These are phyloP conservation scores for Aythya baeri DNA, from an alignment of 2,113 vertebrate species.

Conservation along the genomic window DNA sequence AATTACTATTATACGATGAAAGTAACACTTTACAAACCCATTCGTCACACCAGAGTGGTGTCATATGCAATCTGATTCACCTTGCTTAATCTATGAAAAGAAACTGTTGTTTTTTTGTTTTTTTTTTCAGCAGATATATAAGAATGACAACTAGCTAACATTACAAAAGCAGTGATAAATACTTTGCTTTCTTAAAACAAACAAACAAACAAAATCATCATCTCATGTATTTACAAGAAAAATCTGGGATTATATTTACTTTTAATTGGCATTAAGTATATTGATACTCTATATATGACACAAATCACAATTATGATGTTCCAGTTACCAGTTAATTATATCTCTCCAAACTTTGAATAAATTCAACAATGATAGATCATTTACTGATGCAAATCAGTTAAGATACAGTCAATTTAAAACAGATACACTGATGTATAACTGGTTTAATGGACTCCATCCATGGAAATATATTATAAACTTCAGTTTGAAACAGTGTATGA, in stretches of 20 bases:
- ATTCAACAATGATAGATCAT: background rate
- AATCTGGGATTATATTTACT: background rate
- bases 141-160: background rate
- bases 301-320: background rate
- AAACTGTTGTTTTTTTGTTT: background rate
- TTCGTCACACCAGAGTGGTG: conserved; percentile 68
- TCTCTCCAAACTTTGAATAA: background rate
- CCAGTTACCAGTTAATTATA: background rate
- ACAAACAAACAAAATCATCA: background rate
- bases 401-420: background rate
- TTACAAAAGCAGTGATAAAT: background rate
- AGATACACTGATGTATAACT: background rate
- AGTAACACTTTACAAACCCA: conserved; percentile 68
- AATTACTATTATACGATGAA: conserved; percentile 57
- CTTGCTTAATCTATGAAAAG: conserved; percentile 45
- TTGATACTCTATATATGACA: background rate
- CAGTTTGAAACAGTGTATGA: background rate
- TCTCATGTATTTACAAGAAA: background rate
- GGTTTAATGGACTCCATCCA: background rate
- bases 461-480: background rate
- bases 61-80: conserved; percentile 65
- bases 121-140: conserved; percentile 20
- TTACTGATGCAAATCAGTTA: background rate
- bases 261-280: background rate
- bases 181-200: conserved; percentile 24